These are phyloP conservation scores for Drosophila rellima DNA, from an alignment of 2,888 invertebrate genomes.

Conservation along the genomic window DNA sequence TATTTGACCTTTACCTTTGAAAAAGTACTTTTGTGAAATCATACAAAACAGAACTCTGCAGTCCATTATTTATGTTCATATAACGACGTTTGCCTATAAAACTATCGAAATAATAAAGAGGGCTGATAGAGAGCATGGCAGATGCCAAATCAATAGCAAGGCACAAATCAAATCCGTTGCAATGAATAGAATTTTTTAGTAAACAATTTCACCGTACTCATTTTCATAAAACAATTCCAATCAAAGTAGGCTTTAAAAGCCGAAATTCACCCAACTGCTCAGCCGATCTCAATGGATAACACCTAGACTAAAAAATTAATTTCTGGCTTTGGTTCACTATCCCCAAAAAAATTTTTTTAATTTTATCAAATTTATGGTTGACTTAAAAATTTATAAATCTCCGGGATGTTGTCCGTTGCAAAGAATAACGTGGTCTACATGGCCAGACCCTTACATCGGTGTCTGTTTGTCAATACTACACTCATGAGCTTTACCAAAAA, in stretches of 20 bases:
- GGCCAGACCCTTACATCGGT: constrained; percentile 16
- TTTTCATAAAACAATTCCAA: not conserved
- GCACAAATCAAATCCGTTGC: no score
- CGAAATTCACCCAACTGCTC: not conserved
- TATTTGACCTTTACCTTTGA: no score
- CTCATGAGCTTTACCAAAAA: not conserved
- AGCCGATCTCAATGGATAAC: not conserved
- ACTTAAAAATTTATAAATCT: not conserved
- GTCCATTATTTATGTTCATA: no score
- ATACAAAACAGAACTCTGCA: no score
- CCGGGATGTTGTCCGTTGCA: constrained; percentile 12
- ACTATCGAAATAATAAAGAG: no score
- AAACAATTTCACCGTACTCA: no score
- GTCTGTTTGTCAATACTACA: constrained; percentile 4
- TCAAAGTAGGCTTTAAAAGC: not conserved
- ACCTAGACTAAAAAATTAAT: not conserved
- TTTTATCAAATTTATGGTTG: not conserved
- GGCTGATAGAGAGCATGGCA: no score
- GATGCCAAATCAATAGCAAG: no score
- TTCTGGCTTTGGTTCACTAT: not conserved
- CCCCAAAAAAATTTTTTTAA: not conserved
- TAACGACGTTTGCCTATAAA: no score
- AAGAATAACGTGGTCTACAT: constrained; percentile 2
- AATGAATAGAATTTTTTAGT: no score
- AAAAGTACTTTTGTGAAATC: no score